Evolutionary conservation across 2,797 vertebrate species (phyloP).

Genomic region (Pristis pectinata): DNA sequence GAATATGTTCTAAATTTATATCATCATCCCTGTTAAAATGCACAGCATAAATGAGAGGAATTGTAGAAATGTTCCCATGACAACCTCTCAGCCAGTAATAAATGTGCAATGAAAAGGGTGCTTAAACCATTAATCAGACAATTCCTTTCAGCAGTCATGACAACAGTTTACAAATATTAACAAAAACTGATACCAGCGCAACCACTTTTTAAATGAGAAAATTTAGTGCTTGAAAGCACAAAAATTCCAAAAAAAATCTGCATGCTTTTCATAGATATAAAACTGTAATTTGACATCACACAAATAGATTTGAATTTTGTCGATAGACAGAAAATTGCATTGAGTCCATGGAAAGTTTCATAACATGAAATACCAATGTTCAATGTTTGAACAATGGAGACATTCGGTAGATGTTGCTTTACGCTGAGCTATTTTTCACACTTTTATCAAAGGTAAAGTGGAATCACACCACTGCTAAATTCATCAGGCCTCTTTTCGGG

Average conservation of each 20-base stretch:
- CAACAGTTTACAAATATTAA: neutral
- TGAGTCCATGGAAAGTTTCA: neutral
- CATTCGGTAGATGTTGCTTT: neutral
- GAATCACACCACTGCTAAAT: neutral
- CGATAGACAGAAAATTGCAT: neutral
- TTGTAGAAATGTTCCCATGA: conserved; percentile 20
- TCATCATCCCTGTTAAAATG: neutral
- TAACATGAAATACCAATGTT: neutral
- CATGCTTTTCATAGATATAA: neutral
- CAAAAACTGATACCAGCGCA: neutral
- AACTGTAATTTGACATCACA: neutral
- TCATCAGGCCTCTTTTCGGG: too few species aligned
- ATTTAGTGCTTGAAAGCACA: neutral
- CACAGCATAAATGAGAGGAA: neutral
- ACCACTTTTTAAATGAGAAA: neutral
- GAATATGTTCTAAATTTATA: neutral
- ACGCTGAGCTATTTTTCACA: neutral
- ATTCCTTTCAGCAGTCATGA: neutral
- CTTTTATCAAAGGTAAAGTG: neutral
- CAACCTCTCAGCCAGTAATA: neutral
- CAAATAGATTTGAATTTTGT: neutral
- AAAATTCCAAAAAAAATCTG: neutral
- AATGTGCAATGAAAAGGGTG: neutral
- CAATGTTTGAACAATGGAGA: neutral
- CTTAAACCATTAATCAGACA: neutral